Evolutionary conservation across 2,113 vertebrate genomes (phyloP).

Genomic region (Podiceps cristatus): DNA sequence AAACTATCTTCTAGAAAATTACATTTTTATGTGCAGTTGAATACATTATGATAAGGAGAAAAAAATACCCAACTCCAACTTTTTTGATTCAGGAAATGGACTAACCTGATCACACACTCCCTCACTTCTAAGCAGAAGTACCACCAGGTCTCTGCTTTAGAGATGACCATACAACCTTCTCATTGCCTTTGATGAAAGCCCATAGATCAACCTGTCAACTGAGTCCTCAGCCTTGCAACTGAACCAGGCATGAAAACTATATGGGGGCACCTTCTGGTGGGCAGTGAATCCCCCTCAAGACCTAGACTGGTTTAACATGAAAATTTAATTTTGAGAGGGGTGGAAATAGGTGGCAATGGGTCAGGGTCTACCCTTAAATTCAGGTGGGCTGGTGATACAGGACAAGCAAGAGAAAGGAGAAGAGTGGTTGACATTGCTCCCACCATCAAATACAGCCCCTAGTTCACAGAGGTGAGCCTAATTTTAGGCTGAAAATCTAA

Average conservation of each 20-base stretch:
- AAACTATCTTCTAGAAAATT: neutral
- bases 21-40: neutral
- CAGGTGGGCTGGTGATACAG: neutral
- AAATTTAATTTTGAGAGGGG: neutral
- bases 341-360: neutral
- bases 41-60: neutral
- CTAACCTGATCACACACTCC: neutral
- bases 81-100: neutral
- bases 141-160: neutral
- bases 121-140: neutral
- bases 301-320: fast-evolving
- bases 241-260: neutral
- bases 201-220: neutral
- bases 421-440: fast-evolving
- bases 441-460: neutral
- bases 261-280: neutral
- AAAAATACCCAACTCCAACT: neutral
- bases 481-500: neutral
- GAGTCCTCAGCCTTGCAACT: neutral
- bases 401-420: neutral
- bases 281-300: fast-evolving
- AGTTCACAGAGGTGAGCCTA: neutral
- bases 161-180: neutral
- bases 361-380: neutral
- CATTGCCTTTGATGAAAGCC: neutral